Conservation (phyloP, 2,113 vertebrate species). For the Vulpes lagopus region DNA sequence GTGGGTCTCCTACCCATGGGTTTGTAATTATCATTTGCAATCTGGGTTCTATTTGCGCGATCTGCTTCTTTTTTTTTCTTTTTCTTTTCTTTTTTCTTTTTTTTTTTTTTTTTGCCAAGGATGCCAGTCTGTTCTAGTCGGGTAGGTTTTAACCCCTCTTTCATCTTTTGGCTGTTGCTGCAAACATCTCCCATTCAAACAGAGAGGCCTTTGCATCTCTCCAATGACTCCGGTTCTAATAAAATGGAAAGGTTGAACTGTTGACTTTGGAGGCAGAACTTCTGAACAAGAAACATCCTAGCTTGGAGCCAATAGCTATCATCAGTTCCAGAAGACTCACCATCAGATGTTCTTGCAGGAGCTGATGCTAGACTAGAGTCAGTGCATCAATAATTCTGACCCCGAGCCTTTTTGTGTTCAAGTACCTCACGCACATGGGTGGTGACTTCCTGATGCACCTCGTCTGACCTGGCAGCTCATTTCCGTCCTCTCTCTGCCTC, state of each 20-base stretch:
- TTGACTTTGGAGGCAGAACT: background rate
- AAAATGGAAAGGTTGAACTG: background rate
- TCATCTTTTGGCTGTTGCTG: background rate
- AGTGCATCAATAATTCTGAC: accelerated
- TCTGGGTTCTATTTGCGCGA: background rate
- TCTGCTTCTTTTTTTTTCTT: too few relatives aligned
- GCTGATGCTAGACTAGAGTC: background rate
- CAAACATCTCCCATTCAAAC: background rate
- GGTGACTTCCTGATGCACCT: background rate
- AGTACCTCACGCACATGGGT: accelerated
- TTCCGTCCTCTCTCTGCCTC: background rate
- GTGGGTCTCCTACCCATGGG: too few relatives aligned
- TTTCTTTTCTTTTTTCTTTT: too few relatives aligned
- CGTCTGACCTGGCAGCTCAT: accelerated
- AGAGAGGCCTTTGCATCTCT: background rate
- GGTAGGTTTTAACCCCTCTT: background rate
- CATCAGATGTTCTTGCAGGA: too few relatives aligned
- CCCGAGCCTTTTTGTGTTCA: background rate
- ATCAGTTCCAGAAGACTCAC: background rate
- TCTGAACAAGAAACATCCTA: background rate
- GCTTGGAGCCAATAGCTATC: background rate
- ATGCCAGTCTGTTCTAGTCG: background rate
- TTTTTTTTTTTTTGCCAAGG: too few relatives aligned
- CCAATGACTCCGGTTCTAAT: background rate
- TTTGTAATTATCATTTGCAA: background rate